Evolutionary conservation across 2,797 vertebrate species (phyloP), one percentile per base, ranked within the genome.

Genomic region (Rhincodon typus): DNA sequence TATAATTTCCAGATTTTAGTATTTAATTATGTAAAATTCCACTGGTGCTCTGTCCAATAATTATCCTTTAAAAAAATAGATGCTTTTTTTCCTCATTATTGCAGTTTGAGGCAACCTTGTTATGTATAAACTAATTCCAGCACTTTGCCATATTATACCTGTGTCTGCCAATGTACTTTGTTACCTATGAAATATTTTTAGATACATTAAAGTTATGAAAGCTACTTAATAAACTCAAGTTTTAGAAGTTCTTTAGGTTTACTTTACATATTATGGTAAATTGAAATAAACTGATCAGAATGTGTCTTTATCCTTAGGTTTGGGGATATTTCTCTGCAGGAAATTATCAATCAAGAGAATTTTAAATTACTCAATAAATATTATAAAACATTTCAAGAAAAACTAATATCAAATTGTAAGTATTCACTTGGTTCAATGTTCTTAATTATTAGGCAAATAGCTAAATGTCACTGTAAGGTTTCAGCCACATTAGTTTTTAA

Each of bases 261-360:
- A 79, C n/a, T 19, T 77, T 19, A n/a, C 42, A 95, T 23, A 19
- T 95, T n/a, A 34, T 79, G 21, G 25, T 50, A 53, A 77, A 79
- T 77, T 79, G 53, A 53, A 42, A 69, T 87, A 27, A 17, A 93
- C 90, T 23, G 25, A 93, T 67, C 38, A 84, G 42, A 46, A 70
- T 96, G 79, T 91, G 96, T 12, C 96, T 95, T 69, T 95, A 69
- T n/a, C 94, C 91, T 96, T 97, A 99, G 99, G 97, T 99, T 99
- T 97, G 99, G 99, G 96, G 99, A 99, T 97, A 99, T 99, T 95
- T 99, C 98, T 95, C 98, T 99, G 96, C 99, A 99, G 97, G 99
- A 99, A 97, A 98, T 98, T 96, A 99, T 99, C 98, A 99, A 99
- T 97, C 99, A 99, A 97, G 99, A 98, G 97, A 99, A 99, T 97